Evolutionary conservation across 2,888 invertebrate species (phyloP).

Genomic region (Ceramica pisi): DNA sequence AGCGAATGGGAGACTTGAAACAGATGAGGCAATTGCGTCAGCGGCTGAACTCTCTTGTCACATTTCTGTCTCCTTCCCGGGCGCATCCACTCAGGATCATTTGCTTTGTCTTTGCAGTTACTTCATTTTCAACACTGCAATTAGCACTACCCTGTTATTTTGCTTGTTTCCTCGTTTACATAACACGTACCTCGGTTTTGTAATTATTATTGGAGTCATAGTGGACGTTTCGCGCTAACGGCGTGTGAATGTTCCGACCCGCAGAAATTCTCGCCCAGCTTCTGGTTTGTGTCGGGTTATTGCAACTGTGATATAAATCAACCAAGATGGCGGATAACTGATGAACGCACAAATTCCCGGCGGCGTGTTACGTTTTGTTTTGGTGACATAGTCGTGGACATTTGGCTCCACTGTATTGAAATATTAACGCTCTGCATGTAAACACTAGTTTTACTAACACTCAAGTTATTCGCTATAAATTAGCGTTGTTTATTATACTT

Average conservation of each 20-base stretch:
- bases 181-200: slow-evolving; percentile 23
- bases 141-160: slow-evolving; percentile 48
- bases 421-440: slow-evolving; percentile 35
- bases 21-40: slow-evolving; percentile 73
- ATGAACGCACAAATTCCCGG: slow-evolving; percentile 50
- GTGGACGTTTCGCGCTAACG: slow-evolving; percentile 58
- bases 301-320: slow-evolving; percentile 69
- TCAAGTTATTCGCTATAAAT: slow-evolving; percentile 26
- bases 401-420: slow-evolving; percentile 38
- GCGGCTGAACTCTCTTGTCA: slow-evolving; percentile 71
- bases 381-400: slow-evolving; percentile 47
- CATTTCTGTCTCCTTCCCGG: slow-evolving; percentile 69
- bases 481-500: slow-evolving; percentile 30
- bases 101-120: slow-evolving; percentile 47
- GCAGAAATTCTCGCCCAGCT: slow-evolving; percentile 35
- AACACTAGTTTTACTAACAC: slow-evolving; percentile 29
- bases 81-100: slow-evolving; percentile 55
- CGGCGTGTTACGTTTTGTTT: slow-evolving; percentile 53
- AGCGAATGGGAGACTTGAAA: slow-evolving; percentile 55
- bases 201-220: slow-evolving; percentile 21
- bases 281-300: slow-evolving; percentile 71
- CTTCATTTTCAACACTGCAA: slow-evolving; percentile 48
- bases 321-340: slow-evolving; percentile 61
- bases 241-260: slow-evolving; percentile 37
- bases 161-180: slow-evolving; percentile 72